Conservation (phyloP, 1,140 invertebrate genomes). For the Monochamus saltuarius region DNA sequence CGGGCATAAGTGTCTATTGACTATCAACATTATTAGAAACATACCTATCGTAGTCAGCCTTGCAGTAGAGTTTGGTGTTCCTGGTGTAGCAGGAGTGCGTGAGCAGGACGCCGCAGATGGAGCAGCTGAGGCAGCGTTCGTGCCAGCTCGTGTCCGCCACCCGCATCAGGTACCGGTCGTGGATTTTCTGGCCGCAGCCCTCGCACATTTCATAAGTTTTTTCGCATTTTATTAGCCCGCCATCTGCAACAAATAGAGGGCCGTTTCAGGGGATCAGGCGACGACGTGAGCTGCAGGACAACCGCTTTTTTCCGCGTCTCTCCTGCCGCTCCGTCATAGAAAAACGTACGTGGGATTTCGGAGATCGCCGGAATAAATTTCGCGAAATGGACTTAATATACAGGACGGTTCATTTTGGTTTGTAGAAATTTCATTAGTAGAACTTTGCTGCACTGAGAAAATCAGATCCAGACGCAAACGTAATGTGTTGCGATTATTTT, state of each 20-base stretch:
- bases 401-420: too few species aligned
- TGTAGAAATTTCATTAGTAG: too few species aligned
- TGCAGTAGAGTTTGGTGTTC: constrained; percentile 93
- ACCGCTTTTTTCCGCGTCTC: too few species aligned
- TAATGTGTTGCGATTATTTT: too few species aligned
- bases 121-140: constrained; percentile 89
- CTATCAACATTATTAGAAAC: constrained; percentile 2
- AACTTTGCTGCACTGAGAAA: too few species aligned
- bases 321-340: too few species aligned
- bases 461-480: too few species aligned
- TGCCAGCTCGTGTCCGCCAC: constrained; percentile 92
- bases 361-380: too few species aligned
- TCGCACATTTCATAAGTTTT: constrained; percentile 79
- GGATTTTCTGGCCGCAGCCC: constrained; percentile 87
- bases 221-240: constrained; percentile 62
- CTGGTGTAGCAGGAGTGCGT: constrained; percentile 87
- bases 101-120: constrained; percentile 82
- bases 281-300: neutral
- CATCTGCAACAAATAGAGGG: constrained; percentile 48
- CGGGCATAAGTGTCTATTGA: too few species aligned
- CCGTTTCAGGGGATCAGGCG: neutral
- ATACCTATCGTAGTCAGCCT: constrained; percentile 90
- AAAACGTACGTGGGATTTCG: too few species aligned
- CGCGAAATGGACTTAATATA: too few species aligned
- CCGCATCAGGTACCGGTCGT: constrained; percentile 89